phyloP scores from a whole-genome alignment of 2,113 vertebrate species.

The Australoheros scitulus region DNA sequence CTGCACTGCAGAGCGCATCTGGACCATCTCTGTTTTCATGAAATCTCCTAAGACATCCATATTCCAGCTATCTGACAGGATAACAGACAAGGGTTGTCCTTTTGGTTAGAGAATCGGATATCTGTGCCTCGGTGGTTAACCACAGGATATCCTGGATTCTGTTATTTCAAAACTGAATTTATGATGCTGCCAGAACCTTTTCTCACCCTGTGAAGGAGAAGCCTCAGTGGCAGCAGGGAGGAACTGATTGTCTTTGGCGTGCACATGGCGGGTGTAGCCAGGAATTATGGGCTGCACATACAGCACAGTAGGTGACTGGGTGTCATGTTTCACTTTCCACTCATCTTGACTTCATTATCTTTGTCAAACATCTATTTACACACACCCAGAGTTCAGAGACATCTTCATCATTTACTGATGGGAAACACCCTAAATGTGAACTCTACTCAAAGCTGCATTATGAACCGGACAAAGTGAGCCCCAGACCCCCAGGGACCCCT shows the following conservation, averaged over 20 bases:
- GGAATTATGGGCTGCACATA: constrained; percentile 37
- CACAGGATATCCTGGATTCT: constrained; percentile 72
- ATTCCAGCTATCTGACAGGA: constrained; percentile 53
- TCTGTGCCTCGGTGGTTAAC: constrained; percentile 62
- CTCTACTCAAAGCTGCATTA: neutral
- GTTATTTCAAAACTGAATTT: constrained; percentile 67
- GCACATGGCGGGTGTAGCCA: constrained; percentile 42
- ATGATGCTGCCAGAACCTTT: constrained; percentile 56
- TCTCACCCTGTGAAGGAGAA: constrained; percentile 46
- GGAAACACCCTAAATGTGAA: constrained; percentile 20
- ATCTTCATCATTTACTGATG: constrained; percentile 30
- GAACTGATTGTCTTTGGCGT: constrained; percentile 60
- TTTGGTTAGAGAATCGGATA: constrained; percentile 60
- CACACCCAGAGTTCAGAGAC: constrained; percentile 47
- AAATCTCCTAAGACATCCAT: constrained; percentile 56
- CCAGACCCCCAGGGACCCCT: neutral
- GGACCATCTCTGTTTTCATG: constrained; percentile 54
- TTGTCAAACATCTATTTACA: constrained; percentile 38
- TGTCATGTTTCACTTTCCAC: constrained; percentile 31
- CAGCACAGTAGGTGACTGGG: constrained; percentile 45
- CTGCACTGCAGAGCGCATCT: constrained; percentile 35
- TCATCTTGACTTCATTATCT: constrained; percentile 52
- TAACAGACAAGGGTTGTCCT: constrained; percentile 57
- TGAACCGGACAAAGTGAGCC: neutral
- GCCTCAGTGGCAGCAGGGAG: constrained; percentile 24